Percentiles rank a stretch among this genome's conserved stretches.
Conservation (phyloP, 2,888 invertebrate species). For the Tinea trinotella region DNA sequence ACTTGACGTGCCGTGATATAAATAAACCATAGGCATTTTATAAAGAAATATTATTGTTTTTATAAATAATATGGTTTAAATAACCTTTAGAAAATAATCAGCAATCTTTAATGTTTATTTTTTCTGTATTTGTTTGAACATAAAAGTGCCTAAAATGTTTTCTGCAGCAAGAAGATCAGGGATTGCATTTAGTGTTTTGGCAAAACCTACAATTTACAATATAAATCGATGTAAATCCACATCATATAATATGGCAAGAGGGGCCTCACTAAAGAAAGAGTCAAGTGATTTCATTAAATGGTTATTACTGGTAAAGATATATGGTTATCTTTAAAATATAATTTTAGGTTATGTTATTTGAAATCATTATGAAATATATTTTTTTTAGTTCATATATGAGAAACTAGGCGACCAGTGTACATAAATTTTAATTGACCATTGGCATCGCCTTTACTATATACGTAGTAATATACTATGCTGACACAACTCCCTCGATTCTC, state of each 20-base stretch:
- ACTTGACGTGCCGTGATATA: no score
- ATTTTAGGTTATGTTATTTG: slow-evolving; percentile 1
- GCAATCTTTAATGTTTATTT: no score
- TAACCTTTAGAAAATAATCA: no score
- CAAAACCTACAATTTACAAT: neutral
- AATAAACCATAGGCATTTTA: no score
- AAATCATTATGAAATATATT: slow-evolving; percentile 9
- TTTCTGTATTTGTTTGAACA: neutral
- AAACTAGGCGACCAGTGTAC: no score
- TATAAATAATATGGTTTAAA: no score
- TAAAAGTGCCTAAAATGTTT: neutral
- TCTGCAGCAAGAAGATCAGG: neutral
- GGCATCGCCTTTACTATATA: no score
- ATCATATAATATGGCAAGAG: neutral
- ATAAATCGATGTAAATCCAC: neutral
- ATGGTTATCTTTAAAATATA: neutral
- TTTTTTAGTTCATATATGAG: no score
- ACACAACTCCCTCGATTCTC: no score
- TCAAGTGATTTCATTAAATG: slow-evolving; percentile 53
- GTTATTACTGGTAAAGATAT: slow-evolving; percentile 46
- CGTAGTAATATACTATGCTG: no score
- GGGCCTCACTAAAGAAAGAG: slow-evolving; percentile 33
- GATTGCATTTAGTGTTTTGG: neutral
- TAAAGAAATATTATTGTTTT: no score
- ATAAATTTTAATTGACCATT: no score